Conservation (phyloP, 2,888 invertebrate species). For the Anticlea derivata region DNA sequence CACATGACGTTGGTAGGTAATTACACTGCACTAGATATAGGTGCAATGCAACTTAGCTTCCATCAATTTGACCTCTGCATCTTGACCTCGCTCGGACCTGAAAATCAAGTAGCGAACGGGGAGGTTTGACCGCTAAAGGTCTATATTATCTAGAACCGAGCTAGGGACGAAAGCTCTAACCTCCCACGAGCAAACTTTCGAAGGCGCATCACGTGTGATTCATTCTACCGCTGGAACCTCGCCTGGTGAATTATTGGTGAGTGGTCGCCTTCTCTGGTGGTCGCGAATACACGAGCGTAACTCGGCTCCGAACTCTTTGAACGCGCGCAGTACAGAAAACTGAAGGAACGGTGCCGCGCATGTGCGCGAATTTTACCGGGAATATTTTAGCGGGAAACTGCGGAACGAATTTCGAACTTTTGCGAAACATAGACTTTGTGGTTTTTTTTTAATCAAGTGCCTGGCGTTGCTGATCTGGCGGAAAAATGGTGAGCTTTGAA, state of each 20-base stretch:
- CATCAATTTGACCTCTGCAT: conserved; percentile 29
- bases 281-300: too few relatives aligned
- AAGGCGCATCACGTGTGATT: conserved; percentile 62
- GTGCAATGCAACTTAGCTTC: conserved; percentile 29
- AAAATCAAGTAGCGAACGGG: neutral
- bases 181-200: conserved; percentile 68
- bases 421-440: conserved; percentile 8
- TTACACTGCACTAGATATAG: too few relatives aligned
- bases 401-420: conserved; percentile 33
- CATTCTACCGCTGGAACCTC: conserved; percentile 55
- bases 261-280: too few relatives aligned
- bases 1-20: too few relatives aligned
- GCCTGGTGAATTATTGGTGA: conserved; percentile 49
- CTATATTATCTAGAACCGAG: conserved; percentile 5
- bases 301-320: too few relatives aligned
- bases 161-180: conserved; percentile 43
- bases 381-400: conserved; percentile 37
- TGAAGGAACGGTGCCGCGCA: conserved; percentile 67
- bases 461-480: neutral
- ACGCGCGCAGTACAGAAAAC: conserved; percentile 62
- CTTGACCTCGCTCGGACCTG: conserved; percentile 26
- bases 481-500: conserved; percentile 5
- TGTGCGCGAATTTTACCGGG: conserved; percentile 63
- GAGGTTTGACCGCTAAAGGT: conserved; percentile 2
- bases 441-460: neutral